Percentiles rank a stretch among this genome's conserved stretches.
phyloP scores from a whole-genome alignment of 2,888 invertebrate species.

The Cistogaster globosa region DNA sequence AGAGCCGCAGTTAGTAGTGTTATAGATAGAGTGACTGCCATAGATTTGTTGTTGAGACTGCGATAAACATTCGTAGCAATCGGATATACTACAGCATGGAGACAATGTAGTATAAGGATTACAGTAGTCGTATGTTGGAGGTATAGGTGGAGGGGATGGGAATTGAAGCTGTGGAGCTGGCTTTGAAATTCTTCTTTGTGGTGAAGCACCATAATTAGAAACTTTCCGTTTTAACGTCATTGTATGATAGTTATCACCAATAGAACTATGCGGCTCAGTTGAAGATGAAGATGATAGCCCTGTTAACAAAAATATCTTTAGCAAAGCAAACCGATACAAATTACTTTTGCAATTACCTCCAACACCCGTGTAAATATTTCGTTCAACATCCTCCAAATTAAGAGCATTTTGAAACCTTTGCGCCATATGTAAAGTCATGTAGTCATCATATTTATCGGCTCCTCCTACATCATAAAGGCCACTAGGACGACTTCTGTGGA shows the following conservation, averaged over 20 bases:
- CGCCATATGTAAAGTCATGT: constrained; percentile 78
- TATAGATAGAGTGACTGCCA: constrained; percentile 77
- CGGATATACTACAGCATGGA: constrained; percentile 80
- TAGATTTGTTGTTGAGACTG: constrained; percentile 76
- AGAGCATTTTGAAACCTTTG: constrained; percentile 75
- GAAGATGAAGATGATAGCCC: constrained; percentile 79
- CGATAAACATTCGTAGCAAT: constrained; percentile 79
- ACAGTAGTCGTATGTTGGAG: constrained; percentile 79
- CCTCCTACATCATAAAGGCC: constrained; percentile 66
- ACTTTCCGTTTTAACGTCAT: constrained; percentile 78
- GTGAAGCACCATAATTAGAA: constrained; percentile 77
- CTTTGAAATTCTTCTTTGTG: constrained; percentile 78
- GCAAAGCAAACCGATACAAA: neutral
- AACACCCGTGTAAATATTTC: constrained; percentile 78
- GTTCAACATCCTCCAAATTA: constrained; percentile 75
- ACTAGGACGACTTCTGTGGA: constrained; percentile 64
- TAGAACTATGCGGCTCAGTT: constrained; percentile 74
- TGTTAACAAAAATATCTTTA: constrained; percentile 47
- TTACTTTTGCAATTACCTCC: constrained; percentile 74
- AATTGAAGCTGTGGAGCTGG: constrained; percentile 81
- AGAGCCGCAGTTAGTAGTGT: constrained; percentile 69
- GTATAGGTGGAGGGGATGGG: constrained; percentile 79
- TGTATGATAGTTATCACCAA: constrained; percentile 76
- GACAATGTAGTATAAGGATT: constrained; percentile 81
- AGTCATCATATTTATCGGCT: constrained; percentile 77